Evolutionary conservation across 2,888 invertebrate genomes (phyloP).

Genomic region (Troides helena): DNA sequence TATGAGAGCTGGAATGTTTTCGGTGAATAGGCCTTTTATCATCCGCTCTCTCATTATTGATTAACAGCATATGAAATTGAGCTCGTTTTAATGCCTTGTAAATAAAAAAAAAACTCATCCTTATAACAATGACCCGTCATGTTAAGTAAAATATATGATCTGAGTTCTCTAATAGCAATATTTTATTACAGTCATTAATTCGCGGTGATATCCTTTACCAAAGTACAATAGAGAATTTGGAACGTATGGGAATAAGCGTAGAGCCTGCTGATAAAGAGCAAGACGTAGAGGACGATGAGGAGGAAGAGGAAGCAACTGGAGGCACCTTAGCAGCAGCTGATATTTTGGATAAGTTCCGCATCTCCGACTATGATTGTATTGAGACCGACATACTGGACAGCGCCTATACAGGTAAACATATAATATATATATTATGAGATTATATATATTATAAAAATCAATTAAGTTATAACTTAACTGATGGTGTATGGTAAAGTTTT

Average conservation of each 20-base stretch:
- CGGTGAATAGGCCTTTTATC: too few relatives aligned
- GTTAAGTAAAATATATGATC: too few relatives aligned
- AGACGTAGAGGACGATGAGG: slow-evolving; percentile 47
- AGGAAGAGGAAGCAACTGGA: slow-evolving; percentile 38
- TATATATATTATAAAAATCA: too few relatives aligned
- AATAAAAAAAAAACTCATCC: too few relatives aligned
- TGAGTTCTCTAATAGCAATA: not conserved
- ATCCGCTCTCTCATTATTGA: too few relatives aligned
- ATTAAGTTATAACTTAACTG: too few relatives aligned
- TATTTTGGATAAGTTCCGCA: slow-evolving; percentile 59
- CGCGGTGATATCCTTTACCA: slow-evolving; percentile 67
- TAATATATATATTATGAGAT: too few relatives aligned
- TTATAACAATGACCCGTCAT: too few relatives aligned
- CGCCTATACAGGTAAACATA: slow-evolving; percentile 28
- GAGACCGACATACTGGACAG: slow-evolving; percentile 69
- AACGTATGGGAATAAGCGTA: slow-evolving; percentile 60
- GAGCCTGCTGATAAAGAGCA: slow-evolving; percentile 44
- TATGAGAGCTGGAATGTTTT: too few relatives aligned
- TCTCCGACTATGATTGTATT: slow-evolving; percentile 65
- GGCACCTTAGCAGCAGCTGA: slow-evolving; percentile 64
- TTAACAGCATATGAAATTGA: too few relatives aligned
- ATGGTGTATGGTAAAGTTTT: too few relatives aligned
- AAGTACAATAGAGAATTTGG: slow-evolving; percentile 64
- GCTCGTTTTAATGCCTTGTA: too few relatives aligned
- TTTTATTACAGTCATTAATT: slow-evolving; percentile 46